Evolutionary conservation across 2,113 vertebrate genomes (phyloP), one percentile per base, ranked within the genome.

Genomic region (Myanophis thanlyinensis): DNA sequence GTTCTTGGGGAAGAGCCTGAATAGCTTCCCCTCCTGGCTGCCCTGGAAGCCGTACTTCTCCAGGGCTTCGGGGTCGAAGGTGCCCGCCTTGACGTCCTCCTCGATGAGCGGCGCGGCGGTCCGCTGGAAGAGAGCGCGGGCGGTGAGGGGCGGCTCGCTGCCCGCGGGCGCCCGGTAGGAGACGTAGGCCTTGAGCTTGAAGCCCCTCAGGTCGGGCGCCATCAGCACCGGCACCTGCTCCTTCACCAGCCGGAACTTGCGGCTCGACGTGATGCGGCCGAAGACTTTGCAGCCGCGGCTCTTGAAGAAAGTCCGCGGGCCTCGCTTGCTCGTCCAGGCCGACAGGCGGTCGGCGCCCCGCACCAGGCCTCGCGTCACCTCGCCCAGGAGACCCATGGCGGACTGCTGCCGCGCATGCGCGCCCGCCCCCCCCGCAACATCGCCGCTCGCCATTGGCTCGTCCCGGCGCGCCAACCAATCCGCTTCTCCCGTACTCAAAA

Each of bases 1-100:
- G 97, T 99, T 99, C 96, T 98, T 99, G 86, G 99, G 99, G 95
- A 98, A 98, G 46, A 99, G 97, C 95, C 98, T 98, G 96, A 99
- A 99, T 62, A 99, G 98, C 93, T 98, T 99, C 30, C 98, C 98
- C 0, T 99, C 98, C 96, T 99, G 99, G 0, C 97, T 98, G 23
- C 98, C 97, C 91, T 99, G 98, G 73, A 99, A 99, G 90, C 99
- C 99, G 5, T 99, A 99, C 94, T 98, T 99, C 85, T 98, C 95
- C 96, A 99, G 97, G 13, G 96, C 93, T 0, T 92, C 90, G 25
- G 96, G 97, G 91, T 97, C 97, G 52, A 98, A 99, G 0, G 92
- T 91, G 0, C 98, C 98, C 0, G 96, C 97, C 80, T 98, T 96
- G 85, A 98, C 95, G 96, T 99, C 99, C 95, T 95, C 98, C 96